Evolutionary conservation across 2,113 vertebrate species (phyloP), one percentile per base, ranked within the genome.

Genomic region (Marmota flaviventris): DNA sequence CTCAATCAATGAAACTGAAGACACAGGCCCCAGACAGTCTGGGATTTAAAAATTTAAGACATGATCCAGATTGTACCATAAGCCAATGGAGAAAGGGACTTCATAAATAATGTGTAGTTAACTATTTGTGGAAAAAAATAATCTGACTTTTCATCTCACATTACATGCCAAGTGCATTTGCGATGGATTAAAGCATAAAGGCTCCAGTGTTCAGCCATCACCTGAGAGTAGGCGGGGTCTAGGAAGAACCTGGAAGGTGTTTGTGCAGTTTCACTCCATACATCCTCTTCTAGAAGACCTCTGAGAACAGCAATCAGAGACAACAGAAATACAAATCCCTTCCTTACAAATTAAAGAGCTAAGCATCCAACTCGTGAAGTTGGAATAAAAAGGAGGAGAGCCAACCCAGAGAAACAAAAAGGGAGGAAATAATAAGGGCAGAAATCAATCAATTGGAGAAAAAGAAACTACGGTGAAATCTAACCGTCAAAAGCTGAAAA

Each of bases 1-100:
- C 86, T 24, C 87, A 79, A 81, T 86, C 69, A 95, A 51, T 61
- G 73, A 89, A 83, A 77, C 32, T 67, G 17, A 77, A 70, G 39
- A 79, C 45, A 92, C 18, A 85, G 29, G 17, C 25, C 8, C 39
- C 48, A 51, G 5, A 51, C 39, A 37, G 16, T 86, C 58, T 87
- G 20, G 6, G 17, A 10, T 42, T 51, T 27, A 32, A 77, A 29
- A 45, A 65, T 65, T 65, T 63, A 69, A 27, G 39, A 83, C 48
- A 51, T 51, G 48, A 51, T 51, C 48, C 37, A 70, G 29, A 70
- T 8, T 51, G 51, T 22, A 76, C 63, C n/a, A 25, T 42, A 90
- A 78, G 56, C 90, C 69, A 77, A 17, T 18, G 70, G 11, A 51
- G 63, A 63, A 70, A 78, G 17, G 73, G 10, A 42, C 10, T 39